These are phyloP conservation scores for Eubasilissa regina DNA, from an alignment of 1,140 invertebrate species.

Conservation along the genomic window DNA sequence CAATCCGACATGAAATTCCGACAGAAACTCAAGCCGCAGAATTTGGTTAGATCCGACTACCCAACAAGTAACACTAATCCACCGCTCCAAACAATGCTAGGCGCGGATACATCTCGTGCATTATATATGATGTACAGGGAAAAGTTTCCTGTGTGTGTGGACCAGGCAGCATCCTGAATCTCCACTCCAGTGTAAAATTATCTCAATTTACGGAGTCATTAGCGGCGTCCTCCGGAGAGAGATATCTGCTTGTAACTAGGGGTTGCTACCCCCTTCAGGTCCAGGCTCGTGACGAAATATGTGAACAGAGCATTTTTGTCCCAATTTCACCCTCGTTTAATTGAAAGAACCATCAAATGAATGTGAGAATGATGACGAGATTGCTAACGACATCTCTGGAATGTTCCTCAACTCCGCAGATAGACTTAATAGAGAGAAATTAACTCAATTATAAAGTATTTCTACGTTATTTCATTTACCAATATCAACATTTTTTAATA, in stretches of 20 bases:
- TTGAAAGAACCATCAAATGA: conserved; percentile 26
- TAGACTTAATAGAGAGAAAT: too few relatives aligned
- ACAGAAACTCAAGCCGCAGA: too few relatives aligned
- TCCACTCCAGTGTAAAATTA: conserved; percentile 68
- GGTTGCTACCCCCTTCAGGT: not conserved
- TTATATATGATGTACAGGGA: conserved; percentile 49
- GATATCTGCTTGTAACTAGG: conserved; percentile 65
- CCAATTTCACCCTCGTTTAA: conserved; percentile 26
- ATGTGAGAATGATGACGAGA: conserved; percentile 13
- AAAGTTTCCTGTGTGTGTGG: conserved; percentile 55
- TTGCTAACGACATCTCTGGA: not conserved
- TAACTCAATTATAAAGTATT: too few relatives aligned
- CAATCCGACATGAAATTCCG: not conserved
- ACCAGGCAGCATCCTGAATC: conserved; percentile 49
- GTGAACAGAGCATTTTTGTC: conserved; percentile 29
- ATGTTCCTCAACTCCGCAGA: too few relatives aligned
- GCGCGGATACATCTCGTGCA: conserved; percentile 27
- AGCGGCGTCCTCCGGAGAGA: conserved; percentile 69
- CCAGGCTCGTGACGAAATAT: conserved; percentile 40
- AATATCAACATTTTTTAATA: too few relatives aligned
- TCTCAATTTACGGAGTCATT: conserved; percentile 73
- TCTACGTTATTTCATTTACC: too few relatives aligned
- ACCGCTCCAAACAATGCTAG: conserved; percentile 14
- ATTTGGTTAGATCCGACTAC: not conserved
- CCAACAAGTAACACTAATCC: conserved; percentile 22